Evolutionary conservation across 2,888 invertebrate species (phyloP).

Genomic region (Rhimphoctona megacephalus): DNA sequence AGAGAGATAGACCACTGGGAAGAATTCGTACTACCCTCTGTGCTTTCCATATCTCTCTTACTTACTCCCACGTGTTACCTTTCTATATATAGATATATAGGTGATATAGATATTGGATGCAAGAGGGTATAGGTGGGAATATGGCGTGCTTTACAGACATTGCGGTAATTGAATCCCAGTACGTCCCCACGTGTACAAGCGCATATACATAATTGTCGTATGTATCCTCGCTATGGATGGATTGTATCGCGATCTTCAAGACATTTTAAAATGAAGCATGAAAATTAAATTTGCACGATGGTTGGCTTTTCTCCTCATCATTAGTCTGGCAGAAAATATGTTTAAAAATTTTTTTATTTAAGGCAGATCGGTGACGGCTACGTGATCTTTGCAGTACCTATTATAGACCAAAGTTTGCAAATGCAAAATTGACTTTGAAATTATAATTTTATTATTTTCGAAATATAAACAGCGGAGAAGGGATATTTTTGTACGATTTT

Average conservation of each 20-base stretch:
- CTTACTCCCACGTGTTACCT: conserved; percentile 23
- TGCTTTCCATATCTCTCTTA: conserved; percentile 57
- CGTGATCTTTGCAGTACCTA: too few relatives aligned
- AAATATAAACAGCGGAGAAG: too few relatives aligned
- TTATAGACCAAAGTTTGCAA: too few relatives aligned
- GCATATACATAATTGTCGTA: conserved; percentile 29
- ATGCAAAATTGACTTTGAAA: too few relatives aligned
- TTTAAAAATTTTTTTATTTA: too few relatives aligned
- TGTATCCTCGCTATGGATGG: conserved; percentile 33
- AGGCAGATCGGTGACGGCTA: too few relatives aligned
- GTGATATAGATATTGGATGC: conserved; percentile 22
- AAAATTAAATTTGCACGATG: conserved; percentile 20
- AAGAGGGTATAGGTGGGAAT: conserved; percentile 74
- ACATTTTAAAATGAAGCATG: neutral
- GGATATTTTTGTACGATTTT: too few relatives aligned
- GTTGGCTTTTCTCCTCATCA: neutral
- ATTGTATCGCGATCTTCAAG: conserved; percentile 40
- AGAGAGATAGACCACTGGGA: conserved; percentile 63
- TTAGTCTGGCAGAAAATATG: neutral
- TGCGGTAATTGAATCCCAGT: conserved; percentile 85
- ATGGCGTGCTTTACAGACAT: conserved; percentile 84
- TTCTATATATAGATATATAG: conserved; percentile 1
- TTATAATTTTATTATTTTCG: too few relatives aligned
- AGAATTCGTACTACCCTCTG: conserved; percentile 72
- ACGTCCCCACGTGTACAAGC: conserved; percentile 73